Base-by-base conservation (phyloP, 2,888 invertebrate species). In the Drosophila multiciliata region DNA sequence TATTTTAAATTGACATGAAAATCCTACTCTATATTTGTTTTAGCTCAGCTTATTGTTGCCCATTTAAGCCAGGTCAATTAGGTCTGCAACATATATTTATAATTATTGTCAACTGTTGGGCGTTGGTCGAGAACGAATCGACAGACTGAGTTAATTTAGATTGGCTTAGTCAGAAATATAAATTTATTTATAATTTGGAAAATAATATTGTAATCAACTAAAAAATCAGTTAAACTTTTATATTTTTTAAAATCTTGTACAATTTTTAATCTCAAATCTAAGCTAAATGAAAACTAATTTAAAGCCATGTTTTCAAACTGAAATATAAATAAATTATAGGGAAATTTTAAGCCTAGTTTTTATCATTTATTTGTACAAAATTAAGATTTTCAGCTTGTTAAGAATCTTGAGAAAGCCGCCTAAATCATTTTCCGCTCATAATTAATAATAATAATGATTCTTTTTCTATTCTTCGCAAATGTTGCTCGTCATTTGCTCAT, bases 391-490 rank as follows among this genome's bases (percentile, higher is more conserved):
- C 29, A 8, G 8, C 35, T 35, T 35, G 23, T 58, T 26, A 12
- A 12, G n/a, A 17, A 12, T 29, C 12, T 63, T 15, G 29, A 20
- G 29, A 35, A 32, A 36, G 2, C 17, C 7, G 23, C 5, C 32
- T 5, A 15, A 8, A 8, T 23, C 36, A 20, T 12, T 15, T 23
- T 17, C 8, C 15, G 15, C 12, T 6, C 7, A 1, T 23, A 50
- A 29, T 26, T 3, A 15, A 23, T 35, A 23, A 8, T 17, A 23
- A 36, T 60, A 36, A 63, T 32, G 36, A 29, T 63, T 64, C 48
- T 60, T 48, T 15, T 61, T 9, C 15, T 61, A 26, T 40, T 33
- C 64, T 35, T 38, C 20, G 8, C 36, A 32, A 20, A 17, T 40
- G 11, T n/a, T 55, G 33, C 15, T 26, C 9, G 15, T 29, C 29